These are phyloP conservation scores for Meriones psammophilus DNA, from an alignment of 2,797 vertebrate genomes.

Conservation along the genomic window DNA sequence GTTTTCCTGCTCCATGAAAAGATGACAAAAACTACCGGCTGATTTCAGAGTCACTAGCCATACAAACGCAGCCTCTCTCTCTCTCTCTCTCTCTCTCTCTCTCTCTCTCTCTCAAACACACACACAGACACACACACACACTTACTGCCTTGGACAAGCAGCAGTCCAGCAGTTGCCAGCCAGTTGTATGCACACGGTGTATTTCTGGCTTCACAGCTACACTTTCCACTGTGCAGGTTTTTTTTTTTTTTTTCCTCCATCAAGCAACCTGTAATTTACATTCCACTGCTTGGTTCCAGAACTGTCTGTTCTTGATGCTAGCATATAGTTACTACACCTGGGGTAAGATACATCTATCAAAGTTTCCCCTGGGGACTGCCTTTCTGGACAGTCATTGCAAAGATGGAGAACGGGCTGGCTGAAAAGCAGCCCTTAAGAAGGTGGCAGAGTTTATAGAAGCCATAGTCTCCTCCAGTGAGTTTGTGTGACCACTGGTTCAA, in stretches of 20 bases:
- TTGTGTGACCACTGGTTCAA: conserved; percentile 36
- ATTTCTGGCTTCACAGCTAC: conserved; percentile 84
- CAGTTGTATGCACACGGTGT: conserved; percentile 85
- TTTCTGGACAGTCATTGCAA: conserved; percentile 49
- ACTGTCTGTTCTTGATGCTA: conserved; percentile 74
- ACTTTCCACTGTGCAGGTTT: conserved; percentile 58
- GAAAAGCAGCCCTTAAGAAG: conserved; percentile 61
- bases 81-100: too few species aligned
- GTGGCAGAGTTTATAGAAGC: conserved; percentile 35
- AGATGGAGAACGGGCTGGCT: conserved; percentile 21
- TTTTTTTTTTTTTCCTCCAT: background rate
- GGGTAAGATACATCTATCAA: conserved; percentile 59
- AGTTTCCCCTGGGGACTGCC: background rate
- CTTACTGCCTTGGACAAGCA: conserved; percentile 86
- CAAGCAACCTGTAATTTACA: conserved; percentile 75
- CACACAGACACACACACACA: conserved; percentile 65
- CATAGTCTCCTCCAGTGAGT: conserved; percentile 3
- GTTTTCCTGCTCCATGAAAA: conserved; percentile 76
- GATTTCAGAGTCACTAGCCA: conserved; percentile 81
- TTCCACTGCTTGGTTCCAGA: conserved; percentile 72
- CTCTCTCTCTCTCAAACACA: too few species aligned
- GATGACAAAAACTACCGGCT: conserved; percentile 80
- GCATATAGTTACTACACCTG: conserved; percentile 64
- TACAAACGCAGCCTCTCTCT: conserved; percentile 71
- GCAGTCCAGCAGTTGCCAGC: conserved; percentile 85